These are phyloP conservation scores for Drosophila yooni DNA, from an alignment of 2,888 invertebrate species.

Conservation along the genomic window DNA sequence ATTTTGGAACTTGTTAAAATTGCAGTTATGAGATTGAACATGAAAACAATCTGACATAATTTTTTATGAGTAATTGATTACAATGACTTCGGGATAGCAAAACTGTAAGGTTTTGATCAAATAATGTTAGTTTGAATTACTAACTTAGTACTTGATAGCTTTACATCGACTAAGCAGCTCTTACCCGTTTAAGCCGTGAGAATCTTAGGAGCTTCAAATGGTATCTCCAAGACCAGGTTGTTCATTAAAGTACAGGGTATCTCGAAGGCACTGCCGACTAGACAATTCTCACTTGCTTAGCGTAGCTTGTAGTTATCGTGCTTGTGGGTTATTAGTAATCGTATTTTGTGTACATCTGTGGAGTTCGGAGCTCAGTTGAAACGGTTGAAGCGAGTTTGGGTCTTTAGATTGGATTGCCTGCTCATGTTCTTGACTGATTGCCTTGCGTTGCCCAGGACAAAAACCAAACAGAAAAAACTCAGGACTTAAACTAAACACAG, in stretches of 20 bases:
- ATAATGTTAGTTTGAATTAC: neutral
- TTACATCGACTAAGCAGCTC: neutral
- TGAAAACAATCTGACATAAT: too few relatives aligned
- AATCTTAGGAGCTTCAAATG: neutral
- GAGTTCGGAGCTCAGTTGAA: conserved; percentile 18
- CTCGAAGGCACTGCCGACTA: neutral
- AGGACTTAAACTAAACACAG: conserved; percentile 60
- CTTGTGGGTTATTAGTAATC: conserved; percentile 43
- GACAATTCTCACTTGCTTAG: neutral
- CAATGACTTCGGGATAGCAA: too few relatives aligned
- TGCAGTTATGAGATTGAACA: too few relatives aligned
- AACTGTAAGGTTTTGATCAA: neutral
- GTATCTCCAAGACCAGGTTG: neutral
- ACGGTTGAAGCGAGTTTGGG: conserved; percentile 4
- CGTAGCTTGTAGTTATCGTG: conserved; percentile 27
- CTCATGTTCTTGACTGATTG: conserved; percentile 73
- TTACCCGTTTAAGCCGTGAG: too few relatives aligned
- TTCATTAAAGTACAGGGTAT: neutral
- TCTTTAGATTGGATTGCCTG: conserved; percentile 38
- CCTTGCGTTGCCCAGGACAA: conserved; percentile 63
- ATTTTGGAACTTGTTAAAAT: neutral
- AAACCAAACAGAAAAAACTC: conserved; percentile 17
- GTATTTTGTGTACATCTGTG: conserved; percentile 24
- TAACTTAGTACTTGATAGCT: neutral
- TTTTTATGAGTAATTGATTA: too few relatives aligned